A percentile compares a stretch with the other conserved stretches of the same genome.
Conservation (phyloP, 2,113 vertebrate species). For the Syrmaticus mikado region DNA sequence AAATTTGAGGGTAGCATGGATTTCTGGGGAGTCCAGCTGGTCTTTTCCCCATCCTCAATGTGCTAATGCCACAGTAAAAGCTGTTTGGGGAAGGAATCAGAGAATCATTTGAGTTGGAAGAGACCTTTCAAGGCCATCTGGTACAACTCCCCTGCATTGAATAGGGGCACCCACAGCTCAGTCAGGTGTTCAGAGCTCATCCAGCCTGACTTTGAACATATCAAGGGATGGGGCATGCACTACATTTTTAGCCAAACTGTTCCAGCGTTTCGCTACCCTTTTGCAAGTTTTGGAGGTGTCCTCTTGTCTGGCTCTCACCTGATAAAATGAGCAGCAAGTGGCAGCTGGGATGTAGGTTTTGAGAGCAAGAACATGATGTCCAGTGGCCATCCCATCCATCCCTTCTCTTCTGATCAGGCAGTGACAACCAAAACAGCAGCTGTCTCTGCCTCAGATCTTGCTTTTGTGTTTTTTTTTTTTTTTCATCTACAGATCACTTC, state of each 20-base stretch:
- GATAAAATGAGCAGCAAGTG: accelerated
- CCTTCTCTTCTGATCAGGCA: not conserved
- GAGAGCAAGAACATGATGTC: not conserved
- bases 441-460: accelerated
- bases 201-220: too few species aligned
- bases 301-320: not conserved
- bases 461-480: not conserved
- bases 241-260: too few species aligned
- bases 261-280: too few species aligned
- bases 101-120: too few species aligned
- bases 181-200: too few species aligned
- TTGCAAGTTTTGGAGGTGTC: too few species aligned
- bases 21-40: not conserved
- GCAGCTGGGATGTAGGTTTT: not conserved
- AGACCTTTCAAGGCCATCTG: too few species aligned
- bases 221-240: too few species aligned
- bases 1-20: not conserved
- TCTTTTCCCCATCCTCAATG: not conserved
- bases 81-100: not conserved
- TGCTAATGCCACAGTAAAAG: not conserved
- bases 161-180: too few species aligned
- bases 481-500: not conserved
- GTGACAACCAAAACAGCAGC: not conserved
- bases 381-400: not conserved
- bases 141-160: too few species aligned